Evolutionary conservation across 35 echinoderm and acorn worm species (phyloP).

Genomic region (Nesometra sesokonis): DNA sequence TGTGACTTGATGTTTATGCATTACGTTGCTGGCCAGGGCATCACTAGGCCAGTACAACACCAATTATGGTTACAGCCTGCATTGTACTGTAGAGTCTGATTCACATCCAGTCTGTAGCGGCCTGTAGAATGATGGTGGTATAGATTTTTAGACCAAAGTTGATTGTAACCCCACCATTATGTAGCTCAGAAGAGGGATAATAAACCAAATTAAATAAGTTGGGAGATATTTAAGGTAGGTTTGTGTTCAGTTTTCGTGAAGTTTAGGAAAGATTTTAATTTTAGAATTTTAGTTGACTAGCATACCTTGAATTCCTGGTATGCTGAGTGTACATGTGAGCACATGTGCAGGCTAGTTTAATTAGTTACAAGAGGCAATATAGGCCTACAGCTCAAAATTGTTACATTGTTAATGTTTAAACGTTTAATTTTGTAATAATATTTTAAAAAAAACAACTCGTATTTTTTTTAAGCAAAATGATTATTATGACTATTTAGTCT

Average conservation of each 20-base stretch:
- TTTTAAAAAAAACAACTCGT: too few species aligned
- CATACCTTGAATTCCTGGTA: background rate
- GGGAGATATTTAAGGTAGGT: background rate
- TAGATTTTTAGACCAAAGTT: background rate
- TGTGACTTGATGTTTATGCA: background rate
- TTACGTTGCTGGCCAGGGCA: background rate
- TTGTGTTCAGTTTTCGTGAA: background rate
- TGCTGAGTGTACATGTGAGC: background rate
- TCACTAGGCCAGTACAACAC: background rate
- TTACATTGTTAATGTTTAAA: too few species aligned
- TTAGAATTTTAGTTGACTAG: background rate
- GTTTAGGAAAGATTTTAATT: background rate
- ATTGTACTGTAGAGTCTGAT: background rate
- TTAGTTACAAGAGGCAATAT: too few species aligned
- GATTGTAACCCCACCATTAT: background rate
- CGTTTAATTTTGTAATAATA: too few species aligned
- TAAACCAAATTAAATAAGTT: background rate
- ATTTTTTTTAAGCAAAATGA: too few species aligned
- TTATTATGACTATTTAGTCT: too few species aligned
- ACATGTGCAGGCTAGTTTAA: background rate
- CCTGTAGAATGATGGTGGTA: background rate
- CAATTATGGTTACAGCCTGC: background rate
- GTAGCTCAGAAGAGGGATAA: background rate
- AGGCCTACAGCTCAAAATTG: too few species aligned
- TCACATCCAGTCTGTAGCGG: background rate